Evolutionary conservation across 2,113 vertebrate species (phyloP).

Genomic region (Pluvialis apricaria): DNA sequence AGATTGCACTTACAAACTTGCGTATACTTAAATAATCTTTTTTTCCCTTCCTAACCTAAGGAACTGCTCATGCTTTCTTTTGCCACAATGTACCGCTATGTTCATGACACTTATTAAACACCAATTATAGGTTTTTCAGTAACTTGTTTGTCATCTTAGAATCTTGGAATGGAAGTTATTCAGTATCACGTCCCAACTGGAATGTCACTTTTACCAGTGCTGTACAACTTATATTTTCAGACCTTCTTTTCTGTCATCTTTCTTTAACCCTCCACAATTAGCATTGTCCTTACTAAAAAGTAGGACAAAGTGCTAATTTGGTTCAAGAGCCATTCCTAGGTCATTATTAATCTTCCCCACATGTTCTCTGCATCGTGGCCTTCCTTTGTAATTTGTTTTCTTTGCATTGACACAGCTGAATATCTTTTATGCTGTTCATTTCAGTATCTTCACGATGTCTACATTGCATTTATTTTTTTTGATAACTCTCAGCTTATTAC

Average conservation of each 20-base stretch:
- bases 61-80: background rate
- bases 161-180: background rate
- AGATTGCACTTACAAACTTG: background rate
- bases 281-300: background rate
- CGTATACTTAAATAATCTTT: background rate
- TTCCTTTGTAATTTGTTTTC: background rate
- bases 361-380: background rate
- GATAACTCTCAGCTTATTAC: background rate
- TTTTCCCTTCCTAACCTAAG: background rate
- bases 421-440: background rate
- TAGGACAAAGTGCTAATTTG: background rate
- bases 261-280: background rate
- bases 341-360: background rate
- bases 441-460: background rate
- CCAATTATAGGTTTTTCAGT: background rate
- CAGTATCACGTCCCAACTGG: background rate
- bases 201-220: background rate
- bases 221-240: background rate
- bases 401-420: background rate
- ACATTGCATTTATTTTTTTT: background rate
- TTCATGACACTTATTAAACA: background rate
- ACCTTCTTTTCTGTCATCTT: background rate
- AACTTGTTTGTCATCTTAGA: background rate
- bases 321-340: background rate
- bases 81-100: background rate